Base-by-base conservation (phyloP, 2,113 vertebrate genomes). In the Axis porcinus region DNA sequence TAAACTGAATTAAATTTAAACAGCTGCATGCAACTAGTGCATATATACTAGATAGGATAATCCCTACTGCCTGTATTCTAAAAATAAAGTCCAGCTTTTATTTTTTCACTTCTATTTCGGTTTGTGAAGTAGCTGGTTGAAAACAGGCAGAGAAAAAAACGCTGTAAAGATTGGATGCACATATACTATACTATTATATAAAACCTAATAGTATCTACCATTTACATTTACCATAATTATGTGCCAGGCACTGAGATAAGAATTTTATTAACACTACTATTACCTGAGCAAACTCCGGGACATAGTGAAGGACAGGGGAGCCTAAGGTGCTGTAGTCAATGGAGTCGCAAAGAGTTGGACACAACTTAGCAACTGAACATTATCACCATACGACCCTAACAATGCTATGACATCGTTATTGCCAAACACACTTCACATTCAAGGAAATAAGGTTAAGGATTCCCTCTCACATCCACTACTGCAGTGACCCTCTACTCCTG, bases 1-100 rank as follows among this genome's bases (percentile, higher is more conserved):
- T 85, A 95, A 89, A 27, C 47, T 55, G 21, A 89, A 95, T 60
- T 58, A 89, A 87, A 95, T 54, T 85, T 94, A 86, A 96, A 58
- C 16, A 96, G n/a, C 21, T 21, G 79, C 4, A 78, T 50, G 28
- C 8, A 94, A 45, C 74, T 57, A 90, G 12, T 74, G 25, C 2
- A 47, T 85, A 74, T 4, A 19, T 40, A 47, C 40, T 64, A 93
- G 16, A 85, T 0, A 87, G 23, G 57, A 11, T 33, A 64, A 55
- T 54, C 10, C 10, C 13, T 88, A 76, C 85, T 70, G 94, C 16
- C 64, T 89, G 2, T 52, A 79, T 57, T 85, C 58, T 14, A 86
- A 97, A 94, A 60, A 45, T 62, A 47, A 90, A 93, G 28, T 16
- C 14, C 40, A 96, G 27, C 19, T 93, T 96, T 58, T 54, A 19